These are phyloP conservation scores for Cliona cf. orientalis DNA, from an alignment of 37 sponge, comb jelly and placozoan species.

Conservation along the genomic window DNA sequence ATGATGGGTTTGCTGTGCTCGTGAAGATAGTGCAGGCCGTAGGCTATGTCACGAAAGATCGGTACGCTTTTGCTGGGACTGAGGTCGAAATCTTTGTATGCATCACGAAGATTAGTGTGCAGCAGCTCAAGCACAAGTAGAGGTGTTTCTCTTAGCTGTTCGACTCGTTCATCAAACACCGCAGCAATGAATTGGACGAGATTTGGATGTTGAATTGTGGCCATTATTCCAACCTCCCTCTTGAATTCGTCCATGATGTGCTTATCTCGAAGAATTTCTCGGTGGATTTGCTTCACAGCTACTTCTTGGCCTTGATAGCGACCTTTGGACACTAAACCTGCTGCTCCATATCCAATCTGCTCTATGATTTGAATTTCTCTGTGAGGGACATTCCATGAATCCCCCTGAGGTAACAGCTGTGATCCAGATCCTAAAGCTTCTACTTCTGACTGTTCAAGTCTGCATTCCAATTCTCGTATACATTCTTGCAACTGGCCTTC, in stretches of 20 bases:
- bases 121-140: conserved; percentile 70
- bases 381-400: conserved; percentile 24
- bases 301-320: conserved; percentile 66
- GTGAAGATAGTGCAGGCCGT: conserved; percentile 80
- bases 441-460: too few species aligned
- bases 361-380: not conserved
- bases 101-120: conserved; percentile 62
- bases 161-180: conserved; percentile 34
- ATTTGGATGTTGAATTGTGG: conserved; percentile 63
- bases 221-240: conserved; percentile 59
- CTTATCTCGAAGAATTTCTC: conserved; percentile 17
- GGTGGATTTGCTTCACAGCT: conserved; percentile 69
- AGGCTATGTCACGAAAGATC: conserved; percentile 60
- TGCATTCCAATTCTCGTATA: too few species aligned
- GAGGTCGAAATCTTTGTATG: conserved; percentile 10
- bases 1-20: conserved; percentile 66
- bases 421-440: too few species aligned
- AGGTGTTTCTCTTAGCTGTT: conserved; percentile 2
- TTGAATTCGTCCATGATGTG: conserved; percentile 20
- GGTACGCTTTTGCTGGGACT: not conserved
- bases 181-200: conserved; percentile 67
- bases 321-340: conserved; percentile 58
- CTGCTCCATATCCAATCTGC: conserved; percentile 31
- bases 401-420: not conserved
- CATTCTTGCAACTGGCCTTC: too few species aligned